Evolutionary conservation across 2,888 invertebrate species (phyloP).

Genomic region (Lumbricus terrestris): DNA sequence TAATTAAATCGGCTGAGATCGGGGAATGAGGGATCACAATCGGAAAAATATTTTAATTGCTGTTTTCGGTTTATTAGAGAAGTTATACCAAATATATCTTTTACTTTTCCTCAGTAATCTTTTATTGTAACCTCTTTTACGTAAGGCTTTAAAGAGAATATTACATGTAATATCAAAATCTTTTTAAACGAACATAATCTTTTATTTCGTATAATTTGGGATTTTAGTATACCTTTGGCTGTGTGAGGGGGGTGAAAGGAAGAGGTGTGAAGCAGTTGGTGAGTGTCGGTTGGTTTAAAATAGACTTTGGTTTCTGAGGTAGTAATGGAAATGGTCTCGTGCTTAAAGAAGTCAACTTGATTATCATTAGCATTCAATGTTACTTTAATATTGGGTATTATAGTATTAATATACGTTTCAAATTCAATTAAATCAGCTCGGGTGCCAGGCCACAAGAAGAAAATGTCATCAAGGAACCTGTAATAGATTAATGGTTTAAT

Average conservation of each 20-base stretch:
- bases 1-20: too few relatives aligned
- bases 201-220: not conserved
- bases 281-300: not conserved
- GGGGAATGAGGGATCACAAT: too few relatives aligned
- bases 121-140: not conserved
- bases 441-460: not conserved
- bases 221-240: not conserved
- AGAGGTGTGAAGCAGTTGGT: too few relatives aligned
- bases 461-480: not conserved
- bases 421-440: not conserved
- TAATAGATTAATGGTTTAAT: too few relatives aligned
- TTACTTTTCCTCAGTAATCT: not conserved
- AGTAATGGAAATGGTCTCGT: too few relatives aligned
- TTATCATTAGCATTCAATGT: too few relatives aligned
- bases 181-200: not conserved
- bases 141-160: not conserved
- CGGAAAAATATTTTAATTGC: too few relatives aligned
- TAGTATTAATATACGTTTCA: not conserved
- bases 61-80: too few relatives aligned
- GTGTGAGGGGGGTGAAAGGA: constrained; percentile 12
- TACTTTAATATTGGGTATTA: not conserved
- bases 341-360: too few relatives aligned
- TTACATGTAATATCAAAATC: not conserved
- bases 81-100: not conserved
- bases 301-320: not conserved